Conservation (phyloP, 1,140 invertebrate species). For the Zophobas morio region DNA sequence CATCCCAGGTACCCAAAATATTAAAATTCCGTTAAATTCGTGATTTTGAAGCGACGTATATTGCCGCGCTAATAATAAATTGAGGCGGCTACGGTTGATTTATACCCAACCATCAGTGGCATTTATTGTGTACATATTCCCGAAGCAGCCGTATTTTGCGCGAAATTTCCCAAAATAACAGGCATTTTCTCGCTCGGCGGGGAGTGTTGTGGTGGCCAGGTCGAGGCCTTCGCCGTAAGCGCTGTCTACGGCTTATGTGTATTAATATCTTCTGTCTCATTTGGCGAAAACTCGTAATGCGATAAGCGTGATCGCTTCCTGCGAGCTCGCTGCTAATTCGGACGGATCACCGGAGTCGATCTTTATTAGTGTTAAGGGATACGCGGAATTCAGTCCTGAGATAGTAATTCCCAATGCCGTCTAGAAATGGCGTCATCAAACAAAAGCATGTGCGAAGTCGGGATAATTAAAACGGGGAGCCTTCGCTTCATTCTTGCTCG, state of each 20-base stretch:
- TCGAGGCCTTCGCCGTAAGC: background rate
- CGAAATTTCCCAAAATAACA: background rate
- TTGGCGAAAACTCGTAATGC: constrained; percentile 39
- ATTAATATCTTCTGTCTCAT: constrained; percentile 44
- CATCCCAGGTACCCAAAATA: background rate
- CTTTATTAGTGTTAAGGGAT: constrained; percentile 54
- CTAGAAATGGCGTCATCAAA: constrained; percentile 55
- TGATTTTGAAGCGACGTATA: background rate
- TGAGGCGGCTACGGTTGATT: background rate
- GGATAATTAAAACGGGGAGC: constrained; percentile 59
- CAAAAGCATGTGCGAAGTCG: constrained; percentile 57
- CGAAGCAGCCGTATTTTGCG: background rate
- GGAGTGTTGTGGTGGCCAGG: background rate
- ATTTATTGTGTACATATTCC: background rate
- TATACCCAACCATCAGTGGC: background rate
- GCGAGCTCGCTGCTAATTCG: constrained; percentile 51
- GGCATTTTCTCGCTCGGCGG: background rate
- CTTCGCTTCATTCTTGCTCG: constrained; percentile 45
- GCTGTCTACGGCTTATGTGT: constrained; percentile 1
- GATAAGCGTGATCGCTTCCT: constrained; percentile 42
- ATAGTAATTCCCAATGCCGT: constrained; percentile 53
- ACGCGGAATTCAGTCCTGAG: constrained; percentile 51
- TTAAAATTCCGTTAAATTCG: constrained; percentile 19
- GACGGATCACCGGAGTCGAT: constrained; percentile 47
- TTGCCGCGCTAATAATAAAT: background rate